Evolutionary conservation across 2,113 vertebrate genomes (phyloP), one percentile per base, ranked within the genome.

Genomic region (Corydoras maculifer): DNA sequence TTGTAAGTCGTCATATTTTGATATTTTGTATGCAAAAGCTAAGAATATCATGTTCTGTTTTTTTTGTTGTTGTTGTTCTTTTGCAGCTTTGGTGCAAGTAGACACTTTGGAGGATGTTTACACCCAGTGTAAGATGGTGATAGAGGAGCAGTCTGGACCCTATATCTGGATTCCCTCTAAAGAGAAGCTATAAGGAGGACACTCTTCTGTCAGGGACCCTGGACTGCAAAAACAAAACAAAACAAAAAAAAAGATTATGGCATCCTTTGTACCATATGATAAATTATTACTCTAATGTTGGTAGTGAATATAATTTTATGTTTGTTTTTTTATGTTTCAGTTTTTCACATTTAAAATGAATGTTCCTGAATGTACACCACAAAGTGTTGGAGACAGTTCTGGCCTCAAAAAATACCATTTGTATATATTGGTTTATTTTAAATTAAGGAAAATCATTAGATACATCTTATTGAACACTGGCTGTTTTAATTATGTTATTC

Each of bases 141-240:
- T 99, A 86, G 96, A 99, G 87, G 95, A 98, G 88, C 94, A 99
- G 79, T 97, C 96, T 84, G 95, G 95, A 88, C 93, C 95, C 82
- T 99, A 92, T 90, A 97, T 98, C 92, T 99, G 96, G 96, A 93
- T 98, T 87, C 94, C 96, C 80, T 98, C 96, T 60, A 99, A 98
- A 89, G 95, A 99, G 83, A 98, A 97, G 86, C 91, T 98, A 93
- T 97, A 96, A 95, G 88, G 90, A 84, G 78, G 73, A 77, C 73
- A 65, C 65, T 78, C 59, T 62, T 86, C 83, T 85, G 82, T 80
- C 85, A 84, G 81, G 86, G 84, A 88, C 84, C 84, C 84, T 86
- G 91, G 87, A 89, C 89, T 83, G 57, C 84, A 80, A 82, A 77
- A 79, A 55, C 84, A 80, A 82, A 77, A 79, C 76, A 79, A 68